Conservation (phyloP, 2,888 invertebrate genomes). For the Chesias legatella region DNA sequence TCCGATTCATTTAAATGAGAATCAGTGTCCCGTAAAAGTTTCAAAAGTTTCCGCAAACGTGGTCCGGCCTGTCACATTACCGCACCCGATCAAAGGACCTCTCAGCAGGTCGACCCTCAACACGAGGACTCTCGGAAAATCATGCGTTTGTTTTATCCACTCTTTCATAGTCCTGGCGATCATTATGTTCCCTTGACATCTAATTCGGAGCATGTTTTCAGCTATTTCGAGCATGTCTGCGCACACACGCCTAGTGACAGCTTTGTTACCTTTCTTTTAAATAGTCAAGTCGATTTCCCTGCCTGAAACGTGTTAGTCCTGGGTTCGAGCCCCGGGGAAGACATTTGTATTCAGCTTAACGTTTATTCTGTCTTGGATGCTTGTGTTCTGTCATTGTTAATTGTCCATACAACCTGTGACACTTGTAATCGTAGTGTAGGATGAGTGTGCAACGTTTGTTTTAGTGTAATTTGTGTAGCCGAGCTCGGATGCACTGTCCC, state of each 20-base stretch:
- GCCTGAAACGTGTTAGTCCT: too few relatives aligned
- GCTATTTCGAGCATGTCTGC: conserved; percentile 22
- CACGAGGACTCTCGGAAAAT: conserved; percentile 47
- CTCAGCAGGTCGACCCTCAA: conserved; percentile 50
- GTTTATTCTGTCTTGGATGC: too few relatives aligned
- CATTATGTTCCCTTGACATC: conserved; percentile 20
- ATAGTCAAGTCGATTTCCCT: too few relatives aligned
- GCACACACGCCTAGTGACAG: conserved; percentile 9
- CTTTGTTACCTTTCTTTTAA: too few relatives aligned
- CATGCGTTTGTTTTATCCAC: conserved; percentile 50
- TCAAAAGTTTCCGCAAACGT: conserved; percentile 70
- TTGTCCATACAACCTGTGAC: too few relatives aligned
- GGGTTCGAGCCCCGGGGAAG: too few relatives aligned
- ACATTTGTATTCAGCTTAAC: too few relatives aligned
- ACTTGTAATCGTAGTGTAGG: too few relatives aligned
- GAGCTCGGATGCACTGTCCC: conserved; percentile 31
- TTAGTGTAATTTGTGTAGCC: conserved; percentile 35
- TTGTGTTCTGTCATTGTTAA: too few relatives aligned
- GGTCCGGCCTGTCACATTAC: conserved; percentile 55
- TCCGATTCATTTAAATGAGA: conserved; percentile 61
- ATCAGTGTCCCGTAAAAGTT: conserved; percentile 75
- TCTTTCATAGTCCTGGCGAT: conserved; percentile 27
- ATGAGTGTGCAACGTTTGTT: conserved; percentile 7
- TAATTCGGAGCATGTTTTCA: conserved; percentile 31
- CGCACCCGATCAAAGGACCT: conserved; percentile 66